Base-by-base conservation (phyloP, 1,140 invertebrate species). In the Whitmania pigra region DNA sequence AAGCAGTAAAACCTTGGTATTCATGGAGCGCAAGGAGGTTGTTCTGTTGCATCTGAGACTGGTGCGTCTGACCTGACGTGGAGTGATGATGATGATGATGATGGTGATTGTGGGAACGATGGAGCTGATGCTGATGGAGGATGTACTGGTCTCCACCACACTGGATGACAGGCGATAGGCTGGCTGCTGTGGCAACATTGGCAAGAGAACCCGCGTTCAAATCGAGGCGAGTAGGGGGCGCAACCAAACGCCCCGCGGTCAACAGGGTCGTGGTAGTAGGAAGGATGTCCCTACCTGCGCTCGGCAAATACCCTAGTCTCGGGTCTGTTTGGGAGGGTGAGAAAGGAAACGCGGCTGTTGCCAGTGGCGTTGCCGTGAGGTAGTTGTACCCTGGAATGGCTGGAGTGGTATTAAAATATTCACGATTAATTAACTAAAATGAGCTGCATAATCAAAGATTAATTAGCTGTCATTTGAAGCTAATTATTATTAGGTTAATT, bases 341-440 rank as follows among this genome's bases (percentile, higher is more conserved):
- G 15, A 25, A 63, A 2, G 57, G 22, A 20, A 63, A 63, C 22
- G 57, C 57, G 9, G 57, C 29, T 22, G 57, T 31, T 63, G 57
- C 29, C 22, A 63, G 6, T 31, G 57, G 57, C 29, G 57, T 63
- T 13, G 57, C 57, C 57, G 57, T 31, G 22, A 63, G 29, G 57
- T 63, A 63, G 57, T 63, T 63, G 57, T 63, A 63, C 57, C 57
- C 57, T 63, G 57, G 57, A 18, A 63, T 63, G 22, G 57, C 57
- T 63, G 29, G 43, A 49, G 9, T 49, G 43, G 43, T 13, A 17
- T 49, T 15, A 49, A 49, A 49, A 15, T 49, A 49, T 49, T 49
- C 15, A 49, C 15, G 9, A 49, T 17, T 49, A 49, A 49, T 49
- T 49, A 49, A 49, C 15, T 1, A 49, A 49, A 49, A 49, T 49